Evolutionary conservation across 2,888 invertebrate genomes (phyloP), one percentile per base, ranked within the genome.

Genomic region (Mayetiola destructor): DNA sequence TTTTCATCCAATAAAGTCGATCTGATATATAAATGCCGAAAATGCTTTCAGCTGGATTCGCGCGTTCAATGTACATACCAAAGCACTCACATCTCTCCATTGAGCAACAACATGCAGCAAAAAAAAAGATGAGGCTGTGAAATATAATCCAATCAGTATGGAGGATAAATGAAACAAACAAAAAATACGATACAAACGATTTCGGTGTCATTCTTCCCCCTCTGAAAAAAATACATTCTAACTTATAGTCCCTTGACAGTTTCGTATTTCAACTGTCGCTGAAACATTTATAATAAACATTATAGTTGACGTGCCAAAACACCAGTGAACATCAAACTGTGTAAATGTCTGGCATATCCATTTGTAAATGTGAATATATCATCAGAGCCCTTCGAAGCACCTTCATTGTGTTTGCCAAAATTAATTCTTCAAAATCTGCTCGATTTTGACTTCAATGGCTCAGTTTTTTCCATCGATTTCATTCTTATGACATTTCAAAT

Each of bases 221-320:
- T 27, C 48, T n/a, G n/a, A n/a, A 23, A 23, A 14, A 27, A n/a
- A 48, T 14, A 48, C n/a, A 27, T 16, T n/a, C n/a, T n/a, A n/a
- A n/a, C n/a, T 27, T 23, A 8, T 14, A 27, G 48, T 48, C 48
- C 48, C 48, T 27, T 27, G 48, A 48, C 48, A 27, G 48, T 48
- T 48, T 48, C 48, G 48, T 48, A 27, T 48, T 48, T 48, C 48
- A 48, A 48, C 48, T 48, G 48, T 48, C 48, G 48, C 48, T 27
- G 27, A 48, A 12, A 48, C 48, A 48, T 48, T 48, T 48, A 48
- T 48, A 48, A 48, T 48, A 48, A 48, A 48, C 48, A 27, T 48
- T 48, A 48, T 48, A 48, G 48, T 48, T 48, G 48, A 48, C 48
- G 48, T 16, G 48, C 27, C 27, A 48, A 48, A 27, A n/a, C n/a